phyloP scores from a whole-genome alignment of 2,113 vertebrate genomes.

The Mirounga angustirostris region DNA sequence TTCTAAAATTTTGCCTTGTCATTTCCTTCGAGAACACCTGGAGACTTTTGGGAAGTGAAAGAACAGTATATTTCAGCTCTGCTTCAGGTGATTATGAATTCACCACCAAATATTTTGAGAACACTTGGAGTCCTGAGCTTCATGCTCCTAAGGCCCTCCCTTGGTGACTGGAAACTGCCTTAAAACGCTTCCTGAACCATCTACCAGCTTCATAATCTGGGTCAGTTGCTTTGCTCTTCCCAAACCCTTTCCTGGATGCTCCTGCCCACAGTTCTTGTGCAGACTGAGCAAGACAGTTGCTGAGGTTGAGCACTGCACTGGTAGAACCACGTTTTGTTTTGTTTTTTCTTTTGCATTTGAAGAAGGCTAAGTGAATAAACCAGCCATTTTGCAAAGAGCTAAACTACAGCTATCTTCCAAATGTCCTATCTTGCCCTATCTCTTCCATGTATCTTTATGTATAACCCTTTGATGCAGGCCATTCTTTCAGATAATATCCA shows the following conservation, averaged over 20 bases:
- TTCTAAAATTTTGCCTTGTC: neutral
- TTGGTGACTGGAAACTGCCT: fast-evolving
- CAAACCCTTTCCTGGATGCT: neutral
- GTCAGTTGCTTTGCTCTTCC: neutral
- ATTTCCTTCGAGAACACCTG: neutral
- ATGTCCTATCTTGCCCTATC: fast-evolving
- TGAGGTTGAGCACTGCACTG: fast-evolving
- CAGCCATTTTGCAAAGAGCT: neutral
- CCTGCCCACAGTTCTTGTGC: fast-evolving
- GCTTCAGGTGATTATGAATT: neutral
- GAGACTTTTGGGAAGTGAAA: neutral
- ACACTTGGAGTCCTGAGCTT: neutral
- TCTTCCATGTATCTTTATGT: fast-evolving
- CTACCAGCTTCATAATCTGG: neutral
- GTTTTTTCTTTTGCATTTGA: neutral
- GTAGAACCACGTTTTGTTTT: neutral
- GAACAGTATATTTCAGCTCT: neutral
- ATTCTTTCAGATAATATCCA: neutral
- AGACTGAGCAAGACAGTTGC: neutral
- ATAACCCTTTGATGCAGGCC: neutral
- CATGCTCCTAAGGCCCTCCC: fast-evolving
- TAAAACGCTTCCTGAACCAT: neutral
- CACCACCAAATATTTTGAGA: neutral
- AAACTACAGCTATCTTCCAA: neutral
- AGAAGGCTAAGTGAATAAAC: neutral